A percentile compares a stretch with the other conserved stretches of the same genome.
Evolutionary conservation across 1,140 invertebrate genomes (phyloP).

Genomic region (Anoplolepis gracilipes): DNA sequence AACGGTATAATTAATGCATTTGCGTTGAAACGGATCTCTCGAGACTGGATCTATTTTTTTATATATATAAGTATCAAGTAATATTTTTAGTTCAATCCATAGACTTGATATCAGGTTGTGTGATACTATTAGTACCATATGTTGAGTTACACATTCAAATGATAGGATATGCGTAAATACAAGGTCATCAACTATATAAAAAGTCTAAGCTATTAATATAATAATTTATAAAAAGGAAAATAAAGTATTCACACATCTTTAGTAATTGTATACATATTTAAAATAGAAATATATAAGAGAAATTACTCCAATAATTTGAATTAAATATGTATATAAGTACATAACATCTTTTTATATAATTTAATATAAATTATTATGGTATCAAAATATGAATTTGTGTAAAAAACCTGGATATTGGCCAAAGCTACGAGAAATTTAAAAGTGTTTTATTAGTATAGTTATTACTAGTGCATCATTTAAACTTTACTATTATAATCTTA

Average conservation of each 20-base stretch:
- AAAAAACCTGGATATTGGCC: neutral
- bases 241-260: neutral
- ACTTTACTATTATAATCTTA: no score
- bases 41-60: constrained; percentile 45
- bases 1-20: constrained; percentile 62
- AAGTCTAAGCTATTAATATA: neutral
- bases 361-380: constrained; percentile 12
- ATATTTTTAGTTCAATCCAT: neutral
- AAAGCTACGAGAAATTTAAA: neutral
- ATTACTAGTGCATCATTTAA: no score
- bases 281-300: neutral
- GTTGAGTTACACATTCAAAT: neutral
- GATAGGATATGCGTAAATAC: neutral
- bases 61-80: neutral
- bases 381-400: neutral
- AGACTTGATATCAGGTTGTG: neutral
- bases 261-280: neutral
- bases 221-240: neutral
- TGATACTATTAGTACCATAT: neutral
- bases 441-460: neutral
- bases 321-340: neutral
- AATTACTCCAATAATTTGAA: neutral
- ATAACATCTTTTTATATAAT: neutral
- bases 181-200: neutral
- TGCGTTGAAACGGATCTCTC: neutral